Conservation (phyloP, 92 coral and sea anemone species). For the Plumapathes pennacea region DNA sequence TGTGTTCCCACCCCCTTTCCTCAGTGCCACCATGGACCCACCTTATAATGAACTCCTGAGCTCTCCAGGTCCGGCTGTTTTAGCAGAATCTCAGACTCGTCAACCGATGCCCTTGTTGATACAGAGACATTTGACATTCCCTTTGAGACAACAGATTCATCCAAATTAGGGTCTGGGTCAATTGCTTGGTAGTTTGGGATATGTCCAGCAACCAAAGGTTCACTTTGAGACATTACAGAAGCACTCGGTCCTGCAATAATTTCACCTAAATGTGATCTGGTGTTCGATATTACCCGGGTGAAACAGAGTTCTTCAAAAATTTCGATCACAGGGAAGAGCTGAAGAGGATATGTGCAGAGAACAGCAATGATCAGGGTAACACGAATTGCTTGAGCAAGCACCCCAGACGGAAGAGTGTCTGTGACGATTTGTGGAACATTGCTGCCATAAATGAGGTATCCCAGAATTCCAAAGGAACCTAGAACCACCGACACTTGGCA, state of each 20-base stretch:
- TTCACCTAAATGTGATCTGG: constrained; percentile 54
- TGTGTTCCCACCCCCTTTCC: no score
- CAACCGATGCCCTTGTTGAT: no score
- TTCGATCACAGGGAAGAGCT: constrained; percentile 82
- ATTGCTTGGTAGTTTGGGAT: no score
- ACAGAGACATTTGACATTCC: no score
- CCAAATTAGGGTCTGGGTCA: no score
- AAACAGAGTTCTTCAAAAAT: constrained; percentile 72
- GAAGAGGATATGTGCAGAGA: constrained; percentile 85
- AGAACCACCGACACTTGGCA: constrained; percentile 70
- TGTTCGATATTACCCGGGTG: constrained; percentile 34
- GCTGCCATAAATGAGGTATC: constrained; percentile 78
- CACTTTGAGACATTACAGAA: no score
- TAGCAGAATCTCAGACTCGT: no score
- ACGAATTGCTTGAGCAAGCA: constrained; percentile 58
- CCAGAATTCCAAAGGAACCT: constrained; percentile 86
- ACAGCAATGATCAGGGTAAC: constrained; percentile 79
- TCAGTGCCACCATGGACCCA: no score
- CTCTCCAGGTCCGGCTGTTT: no score
- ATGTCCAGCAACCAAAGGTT: no score
- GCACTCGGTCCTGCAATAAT: constrained; percentile 60
- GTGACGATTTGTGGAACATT: constrained; percentile 85
- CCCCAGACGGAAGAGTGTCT: constrained; percentile 56
- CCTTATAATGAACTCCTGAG: no score
- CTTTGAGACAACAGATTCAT: no score